Base-by-base conservation (phyloP, 2,113 vertebrate species). In the Nesogale talazaci region DNA sequence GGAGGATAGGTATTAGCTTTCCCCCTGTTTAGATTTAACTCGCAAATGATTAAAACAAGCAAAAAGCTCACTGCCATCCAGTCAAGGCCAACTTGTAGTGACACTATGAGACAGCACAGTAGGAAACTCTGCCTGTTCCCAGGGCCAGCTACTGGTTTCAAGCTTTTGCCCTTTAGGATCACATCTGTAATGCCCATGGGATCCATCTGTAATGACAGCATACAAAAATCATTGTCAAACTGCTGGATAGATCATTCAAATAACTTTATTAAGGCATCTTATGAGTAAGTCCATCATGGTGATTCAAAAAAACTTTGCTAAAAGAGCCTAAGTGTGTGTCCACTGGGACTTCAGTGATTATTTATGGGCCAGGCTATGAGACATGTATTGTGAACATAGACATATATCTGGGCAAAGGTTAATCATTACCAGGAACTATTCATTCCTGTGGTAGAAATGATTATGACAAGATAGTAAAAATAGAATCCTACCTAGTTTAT, bases 11-110 rank as follows among this genome's bases (percentile, higher is more conserved):
- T 67, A 42, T 78, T 27, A 80, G 38, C 4, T 38, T 76, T 83
- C 36, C 7, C 76, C 34, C 16, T 5, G 88, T 82, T 90, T 27
- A 38, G 22, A 9, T 85, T 25, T 86, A 89, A 85, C 86, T 93
- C 40, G 89, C 7, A 92, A 91, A 93, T 52, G 46, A 52, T 52
- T 12, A 52, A 52, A 52, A 52, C 46, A 52, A 52, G 14, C 46
- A 52, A 52, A 11, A 52, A 52, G 9, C 46, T 52, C 46, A 1
- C 46, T 52, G 46, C 46, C 46, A 52, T 52, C 46, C 46, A 52
- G 42, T 52, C 46, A 5, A 52, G 10, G 46, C 46, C 46, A 52
- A 52, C 46, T 52, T 12, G 14, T 52, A 52, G 46, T 52, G 46
- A 52, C 46, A 52, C 46, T 5, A 52, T 52, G 14, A 52, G 10